Conservation (phyloP, 2,113 vertebrate species). For the Podilymbus podiceps region DNA sequence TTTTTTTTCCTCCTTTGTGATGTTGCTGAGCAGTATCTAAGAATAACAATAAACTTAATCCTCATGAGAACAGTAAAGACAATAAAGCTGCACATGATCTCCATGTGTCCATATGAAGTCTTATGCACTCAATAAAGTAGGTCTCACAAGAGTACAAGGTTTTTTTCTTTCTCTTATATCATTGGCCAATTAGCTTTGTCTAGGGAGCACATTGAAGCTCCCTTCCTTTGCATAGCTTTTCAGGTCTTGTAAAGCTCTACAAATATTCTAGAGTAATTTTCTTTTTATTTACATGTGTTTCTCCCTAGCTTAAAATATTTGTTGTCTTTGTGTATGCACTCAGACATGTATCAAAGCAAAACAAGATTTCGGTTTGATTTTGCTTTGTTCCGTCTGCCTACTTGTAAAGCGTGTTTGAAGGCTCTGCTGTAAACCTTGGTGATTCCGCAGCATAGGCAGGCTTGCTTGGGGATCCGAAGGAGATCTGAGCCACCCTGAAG, state of each 20-base stretch:
- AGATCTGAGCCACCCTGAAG: neutral
- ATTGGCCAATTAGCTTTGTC: neutral
- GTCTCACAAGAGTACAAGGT: neutral
- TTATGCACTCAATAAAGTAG: neutral
- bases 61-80: neutral
- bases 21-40: neutral
- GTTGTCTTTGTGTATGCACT: neutral
- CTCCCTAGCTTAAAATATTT: neutral
- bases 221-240: neutral
- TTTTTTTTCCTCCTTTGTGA: neutral
- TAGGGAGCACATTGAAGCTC: neutral
- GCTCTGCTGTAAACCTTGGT: neutral
- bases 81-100: neutral
- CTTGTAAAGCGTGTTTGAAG: neutral
- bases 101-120: neutral
- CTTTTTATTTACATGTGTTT: neutral
- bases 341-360: neutral
- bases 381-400: neutral
- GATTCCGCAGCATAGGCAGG: neutral
- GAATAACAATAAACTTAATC: neutral
- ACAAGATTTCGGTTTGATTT: neutral
- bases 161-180: neutral
- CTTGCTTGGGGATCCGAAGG: neutral
- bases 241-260: neutral
- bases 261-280: neutral